These are phyloP conservation scores for Bombus huntii DNA, from an alignment of 1,140 invertebrate species.

Conservation along the genomic window DNA sequence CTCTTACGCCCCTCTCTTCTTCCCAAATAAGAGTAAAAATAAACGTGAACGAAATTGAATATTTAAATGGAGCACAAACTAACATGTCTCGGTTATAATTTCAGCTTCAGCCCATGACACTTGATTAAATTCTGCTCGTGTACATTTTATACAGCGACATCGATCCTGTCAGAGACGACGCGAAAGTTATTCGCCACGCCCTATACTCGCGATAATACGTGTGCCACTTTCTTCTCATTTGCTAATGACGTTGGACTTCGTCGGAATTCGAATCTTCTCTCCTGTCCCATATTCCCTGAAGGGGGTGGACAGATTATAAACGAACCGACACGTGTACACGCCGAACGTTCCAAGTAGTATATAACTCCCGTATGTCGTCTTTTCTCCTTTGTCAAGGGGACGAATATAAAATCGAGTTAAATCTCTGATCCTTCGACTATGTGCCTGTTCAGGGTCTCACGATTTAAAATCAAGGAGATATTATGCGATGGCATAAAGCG, in stretches of 20 bases:
- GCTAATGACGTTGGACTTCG: background rate
- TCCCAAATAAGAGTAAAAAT: background rate
- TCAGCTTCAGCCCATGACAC: background rate
- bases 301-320: background rate
- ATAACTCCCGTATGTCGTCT: background rate
- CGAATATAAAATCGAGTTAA: background rate
- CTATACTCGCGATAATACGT: background rate
- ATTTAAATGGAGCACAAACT: background rate
- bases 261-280: background rate
- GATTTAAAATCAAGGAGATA: background rate
- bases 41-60: constrained; percentile 2
- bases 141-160: constrained; percentile 4
- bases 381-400: background rate
- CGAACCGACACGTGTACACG: background rate
- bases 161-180: background rate
- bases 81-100: background rate
- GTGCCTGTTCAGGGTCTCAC: background rate
- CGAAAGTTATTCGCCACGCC: constrained; percentile 16
- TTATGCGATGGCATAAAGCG: background rate
- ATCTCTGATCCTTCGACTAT: background rate
- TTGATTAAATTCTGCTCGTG: background rate
- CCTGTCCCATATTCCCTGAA: background rate
- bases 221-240: constrained; percentile 25
- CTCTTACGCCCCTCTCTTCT: background rate
- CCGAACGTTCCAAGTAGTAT: background rate